These are phyloP conservation scores for Euproctis similis DNA, from an alignment of 2,888 invertebrate species.

Conservation along the genomic window DNA sequence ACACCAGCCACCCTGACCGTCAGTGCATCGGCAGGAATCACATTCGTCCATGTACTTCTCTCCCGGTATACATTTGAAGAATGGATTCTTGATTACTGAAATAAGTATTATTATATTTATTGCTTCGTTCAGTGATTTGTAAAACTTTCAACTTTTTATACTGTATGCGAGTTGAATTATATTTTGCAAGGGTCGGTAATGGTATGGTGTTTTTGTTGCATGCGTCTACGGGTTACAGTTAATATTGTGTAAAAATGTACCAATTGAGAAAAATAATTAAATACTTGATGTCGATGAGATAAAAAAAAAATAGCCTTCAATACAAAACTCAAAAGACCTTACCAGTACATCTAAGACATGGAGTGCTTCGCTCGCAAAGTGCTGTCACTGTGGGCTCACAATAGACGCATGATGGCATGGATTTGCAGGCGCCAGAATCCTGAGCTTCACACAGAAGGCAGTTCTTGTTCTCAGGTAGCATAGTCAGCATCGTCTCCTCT, in stretches of 20 bases:
- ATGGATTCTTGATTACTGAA: slow-evolving; percentile 66
- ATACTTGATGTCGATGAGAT: too few species aligned
- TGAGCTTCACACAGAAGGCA: slow-evolving; percentile 59
- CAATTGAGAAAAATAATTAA: too few species aligned
- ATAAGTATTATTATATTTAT: background rate
- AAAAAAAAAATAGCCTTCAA: too few species aligned
- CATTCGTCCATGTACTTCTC: slow-evolving; percentile 73
- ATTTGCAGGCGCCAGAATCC: slow-evolving; percentile 60
- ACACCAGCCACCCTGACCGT: slow-evolving; percentile 64
- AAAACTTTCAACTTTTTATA: background rate
- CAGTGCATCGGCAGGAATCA: slow-evolving; percentile 66
- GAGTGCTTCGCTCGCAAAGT: slow-evolving; percentile 57
- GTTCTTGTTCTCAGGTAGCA: slow-evolving; percentile 60
- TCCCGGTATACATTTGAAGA: slow-evolving; percentile 68
- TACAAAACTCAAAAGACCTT: slow-evolving; percentile 6
- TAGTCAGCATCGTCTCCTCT: slow-evolving; percentile 53
- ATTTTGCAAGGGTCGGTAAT: too few species aligned
- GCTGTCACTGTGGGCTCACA: slow-evolving; percentile 66
- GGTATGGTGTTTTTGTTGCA: too few species aligned
- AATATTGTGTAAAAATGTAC: too few species aligned
- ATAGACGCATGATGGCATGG: slow-evolving; percentile 66
- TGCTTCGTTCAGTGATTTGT: background rate
- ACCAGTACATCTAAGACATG: slow-evolving; percentile 62
- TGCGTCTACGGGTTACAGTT: too few species aligned
- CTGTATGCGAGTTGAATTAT: background rate